Evolutionary conservation across 2,797 vertebrate species (phyloP).

Genomic region (Emys orbicularis): DNA sequence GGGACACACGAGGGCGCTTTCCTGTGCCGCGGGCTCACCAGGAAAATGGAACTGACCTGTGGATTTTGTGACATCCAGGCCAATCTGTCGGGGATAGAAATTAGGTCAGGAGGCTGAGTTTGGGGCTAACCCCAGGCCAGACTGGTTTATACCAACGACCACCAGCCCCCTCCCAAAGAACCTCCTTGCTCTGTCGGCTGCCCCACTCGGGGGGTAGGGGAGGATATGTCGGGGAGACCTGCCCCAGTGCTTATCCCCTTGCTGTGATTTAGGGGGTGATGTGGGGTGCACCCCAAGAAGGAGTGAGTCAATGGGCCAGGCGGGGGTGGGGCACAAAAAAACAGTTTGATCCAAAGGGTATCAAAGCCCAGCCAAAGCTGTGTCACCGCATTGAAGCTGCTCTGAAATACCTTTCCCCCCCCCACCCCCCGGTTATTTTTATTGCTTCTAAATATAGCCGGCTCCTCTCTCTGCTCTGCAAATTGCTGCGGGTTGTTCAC

Average conservation of each 20-base stretch:
- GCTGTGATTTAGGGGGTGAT: neutral
- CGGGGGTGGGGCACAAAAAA: neutral
- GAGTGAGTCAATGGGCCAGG: neutral
- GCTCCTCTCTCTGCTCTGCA: neutral
- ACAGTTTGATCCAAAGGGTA: neutral
- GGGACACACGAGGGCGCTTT: rapidly evolving
- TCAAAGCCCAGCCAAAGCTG: neutral
- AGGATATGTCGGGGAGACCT: neutral
- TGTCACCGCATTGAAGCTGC: neutral
- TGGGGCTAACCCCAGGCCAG: neutral
- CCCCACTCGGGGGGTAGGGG: neutral
- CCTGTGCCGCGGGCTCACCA: neutral
- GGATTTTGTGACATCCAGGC: neutral
- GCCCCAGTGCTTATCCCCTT: neutral
- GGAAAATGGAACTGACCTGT: neutral
- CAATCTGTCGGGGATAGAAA: neutral
- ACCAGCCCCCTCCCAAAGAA: neutral
- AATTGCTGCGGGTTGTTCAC: neutral
- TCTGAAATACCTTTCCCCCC: neutral
- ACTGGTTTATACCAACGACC: neutral
- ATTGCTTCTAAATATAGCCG: constrained; percentile 5
- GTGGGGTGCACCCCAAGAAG: neutral
- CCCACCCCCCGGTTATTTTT: neutral
- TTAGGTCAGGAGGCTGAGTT: neutral
- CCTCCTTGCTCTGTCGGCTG: neutral